Conservation (phyloP, 2,113 vertebrate genomes). For the Eulemur rufifrons region DNA sequence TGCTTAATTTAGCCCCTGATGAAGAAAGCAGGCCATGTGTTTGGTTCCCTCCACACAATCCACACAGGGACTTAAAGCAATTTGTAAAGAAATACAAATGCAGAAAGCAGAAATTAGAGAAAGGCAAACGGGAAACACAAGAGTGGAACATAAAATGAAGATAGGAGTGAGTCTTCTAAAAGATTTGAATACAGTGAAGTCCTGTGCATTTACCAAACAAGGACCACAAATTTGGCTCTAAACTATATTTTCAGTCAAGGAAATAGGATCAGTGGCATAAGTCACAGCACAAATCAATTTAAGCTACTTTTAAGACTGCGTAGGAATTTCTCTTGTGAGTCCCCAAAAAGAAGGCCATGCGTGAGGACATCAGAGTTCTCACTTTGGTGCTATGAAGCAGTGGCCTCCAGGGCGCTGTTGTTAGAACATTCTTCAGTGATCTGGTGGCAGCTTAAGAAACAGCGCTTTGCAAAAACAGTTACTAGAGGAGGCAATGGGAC, state of each 20-base stretch:
- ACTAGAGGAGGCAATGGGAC: neutral
- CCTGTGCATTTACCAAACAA: fast-evolving
- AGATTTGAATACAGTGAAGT: fast-evolving
- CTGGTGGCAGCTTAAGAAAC: neutral
- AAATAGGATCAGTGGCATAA: neutral
- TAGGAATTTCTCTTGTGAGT: neutral
- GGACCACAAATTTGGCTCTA: neutral
- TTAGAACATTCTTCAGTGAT: neutral
- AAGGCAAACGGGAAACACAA: neutral
- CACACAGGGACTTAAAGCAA: neutral
- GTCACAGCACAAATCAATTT: neutral
- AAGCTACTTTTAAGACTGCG: neutral
- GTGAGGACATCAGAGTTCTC: neutral
- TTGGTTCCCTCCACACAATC: neutral
- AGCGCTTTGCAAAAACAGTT: neutral
- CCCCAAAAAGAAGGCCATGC: neutral
- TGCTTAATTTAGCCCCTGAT: neutral
- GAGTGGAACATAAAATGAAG: too few relatives aligned
- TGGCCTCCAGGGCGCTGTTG: fast-evolving
- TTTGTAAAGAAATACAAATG: neutral
- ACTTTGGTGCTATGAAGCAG: too few relatives aligned
- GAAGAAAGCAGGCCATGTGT: neutral
- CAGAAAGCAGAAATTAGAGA: neutral
- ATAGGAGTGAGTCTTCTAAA: neutral
- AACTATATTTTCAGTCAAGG: neutral